These are phyloP conservation scores for Atherinosoma microstoma DNA, from an alignment of 2,797 vertebrate species.

Conservation along the genomic window DNA sequence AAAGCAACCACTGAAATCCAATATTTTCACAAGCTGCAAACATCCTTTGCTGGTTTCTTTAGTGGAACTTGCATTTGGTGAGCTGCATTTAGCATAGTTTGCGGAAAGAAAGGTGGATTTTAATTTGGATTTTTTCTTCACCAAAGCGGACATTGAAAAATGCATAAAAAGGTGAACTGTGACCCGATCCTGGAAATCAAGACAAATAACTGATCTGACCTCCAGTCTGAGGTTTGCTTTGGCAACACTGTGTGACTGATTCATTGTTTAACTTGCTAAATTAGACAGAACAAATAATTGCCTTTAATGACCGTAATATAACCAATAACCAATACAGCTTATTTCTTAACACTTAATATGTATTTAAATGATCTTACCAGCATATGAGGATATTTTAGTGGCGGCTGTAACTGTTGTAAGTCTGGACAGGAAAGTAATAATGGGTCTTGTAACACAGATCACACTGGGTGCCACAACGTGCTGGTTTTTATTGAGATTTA, in stretches of 20 bases:
- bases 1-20: slow-evolving; percentile 36
- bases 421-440: not conserved
- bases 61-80: slow-evolving; percentile 16
- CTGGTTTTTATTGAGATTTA: slow-evolving; percentile 37
- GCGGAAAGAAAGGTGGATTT: slow-evolving; percentile 21
- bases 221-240: not conserved
- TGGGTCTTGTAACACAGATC: not conserved
- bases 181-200: slow-evolving; percentile 2
- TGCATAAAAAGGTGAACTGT: slow-evolving; percentile 27
- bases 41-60: slow-evolving; percentile 16
- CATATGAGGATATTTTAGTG: not conserved
- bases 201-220: slow-evolving; percentile 19
- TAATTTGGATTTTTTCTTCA: slow-evolving; percentile 8
- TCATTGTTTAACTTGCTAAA: not conserved
- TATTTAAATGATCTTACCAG: not conserved
- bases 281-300: no score
- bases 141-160: slow-evolving; percentile 4
- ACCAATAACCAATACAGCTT: not conserved
- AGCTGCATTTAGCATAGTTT: slow-evolving; percentile 14
- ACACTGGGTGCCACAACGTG: not conserved
- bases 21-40: slow-evolving; percentile 29
- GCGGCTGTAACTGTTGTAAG: not conserved
- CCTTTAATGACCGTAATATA: not conserved
- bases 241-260: not conserved
- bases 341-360: slow-evolving; percentile 7